Evolutionary conservation across 2,888 invertebrate species (phyloP).

Genomic region (Oscheius myriophilus): DNA sequence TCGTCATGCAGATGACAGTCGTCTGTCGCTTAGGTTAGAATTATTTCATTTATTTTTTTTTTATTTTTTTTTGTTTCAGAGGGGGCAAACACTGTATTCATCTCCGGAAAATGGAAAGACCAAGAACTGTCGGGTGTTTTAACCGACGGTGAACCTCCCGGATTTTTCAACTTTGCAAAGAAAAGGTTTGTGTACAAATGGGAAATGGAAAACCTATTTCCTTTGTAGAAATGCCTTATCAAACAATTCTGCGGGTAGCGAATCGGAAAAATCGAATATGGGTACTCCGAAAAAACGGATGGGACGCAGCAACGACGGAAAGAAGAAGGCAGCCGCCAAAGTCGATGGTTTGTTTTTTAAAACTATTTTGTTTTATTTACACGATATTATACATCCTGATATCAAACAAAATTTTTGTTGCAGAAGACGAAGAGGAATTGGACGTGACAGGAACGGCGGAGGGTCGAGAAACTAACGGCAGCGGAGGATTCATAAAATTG

Average conservation of each 20-base stretch:
- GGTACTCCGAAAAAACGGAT: constrained; percentile 24
- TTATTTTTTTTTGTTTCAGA: constrained; percentile 5
- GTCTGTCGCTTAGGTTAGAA: constrained; percentile 28
- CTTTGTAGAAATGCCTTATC: constrained; percentile 3
- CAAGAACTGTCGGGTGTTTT: constrained; percentile 42
- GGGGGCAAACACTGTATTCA: constrained; percentile 41
- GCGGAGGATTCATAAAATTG: constrained; percentile 8
- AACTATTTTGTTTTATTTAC: background rate
- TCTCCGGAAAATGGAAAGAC: constrained; percentile 45
- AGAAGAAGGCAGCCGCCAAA: constrained; percentile 9
- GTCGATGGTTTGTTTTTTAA: constrained; percentile 1
- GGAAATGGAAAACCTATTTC: background rate
- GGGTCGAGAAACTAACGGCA: constrained; percentile 6
- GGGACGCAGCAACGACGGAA: background rate
- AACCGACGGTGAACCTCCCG: constrained; percentile 46
- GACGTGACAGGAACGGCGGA: constrained; percentile 21
- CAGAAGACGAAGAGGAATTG: constrained; percentile 24
- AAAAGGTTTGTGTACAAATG: constrained; percentile 29
- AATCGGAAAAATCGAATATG: constrained; percentile 9
- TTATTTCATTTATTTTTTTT: too few species aligned
- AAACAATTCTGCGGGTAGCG: constrained; percentile 13
- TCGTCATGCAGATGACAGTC: constrained; percentile 27
- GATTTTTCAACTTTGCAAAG: constrained; percentile 31
- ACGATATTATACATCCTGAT: too few species aligned
- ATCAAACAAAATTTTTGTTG: background rate